Conservation (phyloP, 2,113 vertebrate genomes). For the Erythrolamprus reginae region DNA sequence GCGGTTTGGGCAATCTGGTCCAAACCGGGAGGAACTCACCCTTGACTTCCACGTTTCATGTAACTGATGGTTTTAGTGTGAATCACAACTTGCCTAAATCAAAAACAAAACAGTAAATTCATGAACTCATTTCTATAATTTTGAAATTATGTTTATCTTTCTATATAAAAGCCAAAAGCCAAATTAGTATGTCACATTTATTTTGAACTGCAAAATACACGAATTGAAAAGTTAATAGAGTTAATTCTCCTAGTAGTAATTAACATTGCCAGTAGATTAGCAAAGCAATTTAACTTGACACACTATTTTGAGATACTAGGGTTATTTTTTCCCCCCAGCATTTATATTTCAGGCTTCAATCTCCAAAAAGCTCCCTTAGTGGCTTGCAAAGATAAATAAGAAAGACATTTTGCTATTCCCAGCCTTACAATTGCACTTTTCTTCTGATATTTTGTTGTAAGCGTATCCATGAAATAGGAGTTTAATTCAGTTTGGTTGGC, state of each 20-base stretch:
- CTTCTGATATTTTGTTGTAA: conserved; percentile 25
- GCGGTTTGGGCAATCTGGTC: no score
- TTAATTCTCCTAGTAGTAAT: conserved; percentile 54
- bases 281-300: conserved; percentile 31
- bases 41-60: no score
- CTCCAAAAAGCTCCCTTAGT: not conserved
- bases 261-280: conserved; percentile 45
- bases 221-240: conserved; percentile 37
- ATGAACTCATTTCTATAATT: not conserved
- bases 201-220: not conserved
- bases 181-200: not conserved
- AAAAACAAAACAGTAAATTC: not conserved
- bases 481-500: not conserved
- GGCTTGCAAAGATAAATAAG: not conserved
- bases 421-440: conserved; percentile 26
- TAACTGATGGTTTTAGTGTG: not conserved
- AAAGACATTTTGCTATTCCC: not conserved
- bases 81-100: not conserved
- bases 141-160: not conserved
- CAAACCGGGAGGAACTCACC: no score
- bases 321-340: not conserved
- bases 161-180: conserved; percentile 12
- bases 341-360: not conserved
- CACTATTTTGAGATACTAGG: not conserved
- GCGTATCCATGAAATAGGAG: conserved; percentile 32